Evolutionary conservation across 2,113 vertebrate genomes (phyloP).

Genomic region (Colinus virginianus): DNA sequence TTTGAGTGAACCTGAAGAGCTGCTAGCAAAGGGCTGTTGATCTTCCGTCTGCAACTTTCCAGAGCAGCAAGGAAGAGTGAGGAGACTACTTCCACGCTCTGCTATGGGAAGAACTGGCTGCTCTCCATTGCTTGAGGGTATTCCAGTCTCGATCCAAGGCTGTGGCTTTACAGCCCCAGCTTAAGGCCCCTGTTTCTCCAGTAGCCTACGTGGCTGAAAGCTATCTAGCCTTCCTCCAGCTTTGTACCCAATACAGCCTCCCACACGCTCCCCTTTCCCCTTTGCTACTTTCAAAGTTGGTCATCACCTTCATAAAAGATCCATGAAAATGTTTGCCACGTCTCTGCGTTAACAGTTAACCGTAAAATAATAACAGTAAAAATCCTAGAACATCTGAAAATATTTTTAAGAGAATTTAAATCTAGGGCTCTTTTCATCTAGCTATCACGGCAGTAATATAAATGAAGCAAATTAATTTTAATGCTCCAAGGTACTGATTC

Average conservation of each 20-base stretch:
- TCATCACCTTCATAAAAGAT: not conserved
- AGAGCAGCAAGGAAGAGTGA: not conserved
- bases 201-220: not conserved
- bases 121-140: not conserved
- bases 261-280: not conserved
- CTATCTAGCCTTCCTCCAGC: not conserved
- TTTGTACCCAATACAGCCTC: not conserved
- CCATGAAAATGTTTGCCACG: constrained; percentile 33
- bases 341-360: constrained; percentile 62
- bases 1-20: not conserved
- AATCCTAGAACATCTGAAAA: constrained; percentile 63
- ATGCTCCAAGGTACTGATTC: constrained; percentile 87
- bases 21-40: not conserved
- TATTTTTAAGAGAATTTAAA: constrained; percentile 84
- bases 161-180: not conserved
- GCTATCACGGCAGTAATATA: constrained; percentile 84
- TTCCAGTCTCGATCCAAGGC: not conserved
- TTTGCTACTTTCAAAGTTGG: not conserved
- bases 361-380: constrained; percentile 64
- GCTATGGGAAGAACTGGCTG: not conserved
- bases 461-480: constrained; percentile 94
- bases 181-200: not conserved
- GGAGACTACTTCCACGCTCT: not conserved
- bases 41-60: not conserved
- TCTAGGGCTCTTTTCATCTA: constrained; percentile 84